These are phyloP conservation scores for Agonopterix arenella DNA, from an alignment of 2,888 invertebrate genomes.

Conservation along the genomic window DNA sequence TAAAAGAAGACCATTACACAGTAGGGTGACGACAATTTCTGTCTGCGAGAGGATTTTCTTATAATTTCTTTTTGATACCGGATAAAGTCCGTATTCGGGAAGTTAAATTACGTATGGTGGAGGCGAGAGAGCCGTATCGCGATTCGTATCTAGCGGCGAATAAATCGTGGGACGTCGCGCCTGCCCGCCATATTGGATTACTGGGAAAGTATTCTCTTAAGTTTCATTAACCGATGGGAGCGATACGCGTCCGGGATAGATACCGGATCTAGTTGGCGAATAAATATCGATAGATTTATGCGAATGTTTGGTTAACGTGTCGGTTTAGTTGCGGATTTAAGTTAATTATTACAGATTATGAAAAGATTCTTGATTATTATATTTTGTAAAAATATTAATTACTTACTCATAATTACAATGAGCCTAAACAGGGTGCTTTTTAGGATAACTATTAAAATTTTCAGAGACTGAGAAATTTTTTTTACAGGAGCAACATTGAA, in stretches of 20 bases:
- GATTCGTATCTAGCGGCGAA: slow-evolving; percentile 57
- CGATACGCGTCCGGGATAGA: slow-evolving; percentile 38
- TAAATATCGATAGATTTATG: slow-evolving; percentile 20
- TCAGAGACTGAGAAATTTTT: too few species aligned
- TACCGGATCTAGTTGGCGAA: slow-evolving; percentile 17
- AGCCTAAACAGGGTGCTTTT: too few species aligned
- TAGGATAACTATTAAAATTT: too few species aligned
- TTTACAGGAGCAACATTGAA: too few species aligned
- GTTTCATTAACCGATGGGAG: slow-evolving; percentile 70
- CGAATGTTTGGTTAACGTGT: slow-evolving; percentile 29
- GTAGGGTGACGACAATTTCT: slow-evolving; percentile 14
- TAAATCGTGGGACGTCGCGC: slow-evolving; percentile 55
- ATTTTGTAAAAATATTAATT: too few species aligned
- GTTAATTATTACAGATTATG: too few species aligned
- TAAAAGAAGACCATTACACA: slow-evolving; percentile 8
- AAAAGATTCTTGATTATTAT: too few species aligned
- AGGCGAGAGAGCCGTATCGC: slow-evolving; percentile 47
- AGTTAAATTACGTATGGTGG: slow-evolving; percentile 69
- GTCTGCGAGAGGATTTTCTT: slow-evolving; percentile 37
- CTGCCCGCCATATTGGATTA: slow-evolving; percentile 61
- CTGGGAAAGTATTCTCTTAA: slow-evolving; percentile 66
- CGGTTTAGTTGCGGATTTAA: slow-evolving; percentile 22
- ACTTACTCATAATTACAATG: too few species aligned
- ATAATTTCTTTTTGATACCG: slow-evolving; percentile 71
- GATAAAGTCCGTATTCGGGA: slow-evolving; percentile 53